phyloP scores from a whole-genome alignment of 2,797 vertebrate genomes.

The Cryptoblepharus egeriae region DNA sequence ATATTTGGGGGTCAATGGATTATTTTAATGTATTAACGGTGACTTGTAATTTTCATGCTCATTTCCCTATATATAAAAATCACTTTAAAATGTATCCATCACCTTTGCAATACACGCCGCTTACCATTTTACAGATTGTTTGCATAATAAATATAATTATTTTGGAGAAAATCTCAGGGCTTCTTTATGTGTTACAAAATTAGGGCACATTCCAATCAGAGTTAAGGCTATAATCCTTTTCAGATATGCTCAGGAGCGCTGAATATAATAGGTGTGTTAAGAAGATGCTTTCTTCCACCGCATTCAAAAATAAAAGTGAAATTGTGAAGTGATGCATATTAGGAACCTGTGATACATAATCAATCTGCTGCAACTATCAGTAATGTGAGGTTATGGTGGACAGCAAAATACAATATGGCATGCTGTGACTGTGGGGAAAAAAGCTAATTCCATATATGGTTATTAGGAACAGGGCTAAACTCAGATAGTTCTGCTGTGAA shows the following conservation, averaged over 20 bases:
- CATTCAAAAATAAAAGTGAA: not conserved
- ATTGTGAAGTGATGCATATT: not conserved
- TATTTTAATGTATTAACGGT: not conserved
- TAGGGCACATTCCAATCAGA: not conserved
- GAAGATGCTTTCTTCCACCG: constrained; percentile 1
- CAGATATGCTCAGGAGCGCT: not conserved
- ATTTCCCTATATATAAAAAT: not conserved
- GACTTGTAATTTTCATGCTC: constrained; percentile 58
- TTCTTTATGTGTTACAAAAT: not conserved
- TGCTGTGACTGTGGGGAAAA: too few relatives aligned
- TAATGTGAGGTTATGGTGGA: too few relatives aligned
- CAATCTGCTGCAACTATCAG: too few relatives aligned
- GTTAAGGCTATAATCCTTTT: not conserved
- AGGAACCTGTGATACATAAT: too few relatives aligned
- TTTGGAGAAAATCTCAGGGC: constrained; percentile 22
- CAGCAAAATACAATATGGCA: too few relatives aligned
- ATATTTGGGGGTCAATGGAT: not conserved
- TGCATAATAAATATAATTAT: constrained; percentile 62
- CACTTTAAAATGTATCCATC: constrained; percentile 38
- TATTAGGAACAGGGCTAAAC: not conserved
- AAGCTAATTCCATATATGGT: not conserved
- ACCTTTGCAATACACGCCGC: constrained; percentile 60
- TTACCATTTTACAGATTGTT: constrained; percentile 61
- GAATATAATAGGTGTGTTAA: not conserved
- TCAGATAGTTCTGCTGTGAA: not conserved